Base-by-base conservation (phyloP, 1,140 invertebrate species). In the Matsumurasca onukii region DNA sequence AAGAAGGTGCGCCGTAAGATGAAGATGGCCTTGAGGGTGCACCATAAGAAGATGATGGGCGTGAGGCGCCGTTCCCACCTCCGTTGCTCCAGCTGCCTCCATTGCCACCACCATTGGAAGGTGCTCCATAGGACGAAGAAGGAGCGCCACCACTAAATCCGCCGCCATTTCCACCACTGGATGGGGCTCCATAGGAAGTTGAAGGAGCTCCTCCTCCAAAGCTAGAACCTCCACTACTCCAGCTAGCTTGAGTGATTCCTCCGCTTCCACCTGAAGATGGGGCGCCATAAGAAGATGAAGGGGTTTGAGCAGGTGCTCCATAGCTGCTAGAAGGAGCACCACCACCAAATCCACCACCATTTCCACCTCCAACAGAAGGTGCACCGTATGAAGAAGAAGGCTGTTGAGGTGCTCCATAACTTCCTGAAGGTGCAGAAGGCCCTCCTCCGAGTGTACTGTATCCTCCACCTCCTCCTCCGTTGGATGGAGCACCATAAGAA, bases 341-440 rank as follows among this genome's bases (percentile, higher is more conserved):
- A n/a, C 57, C 20, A 24, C 64, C 45, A 48, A 27, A 67, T 55
- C 34, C 31, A 15, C 27, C 25, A 63, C 39, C 39, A 22, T 15
- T 13, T 22, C 64, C 64, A 9, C 49, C 48, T 49, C 59, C 45
- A 31, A 55, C 49, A 45, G 70, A 48, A 63, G 73, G 72, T 24
- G 70, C 63, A n/a, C 71, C 70, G 63, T 74, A 74, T 29, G 67
- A 59, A 1, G 66, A 29, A 12, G 72, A 71, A 59, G 72, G 69
- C n/a, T n/a, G n/a, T n/a, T n/a, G n/a, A n/a, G 73, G 71, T 29
- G 69, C 51, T n/a, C 71, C 69, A 59, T 74, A 74, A 57, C 66
- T 63, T 1, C 55, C n/a, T 12, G 72, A 71, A 55, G 72, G 68
- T 62, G 24, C 29, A 0, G 65, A 59, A 31, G 45, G 49, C 24